Percentiles rank a stretch among this genome's conserved stretches.
Conservation (phyloP, 1,140 invertebrate species). For the Stratiolaelaps scimitus region DNA sequence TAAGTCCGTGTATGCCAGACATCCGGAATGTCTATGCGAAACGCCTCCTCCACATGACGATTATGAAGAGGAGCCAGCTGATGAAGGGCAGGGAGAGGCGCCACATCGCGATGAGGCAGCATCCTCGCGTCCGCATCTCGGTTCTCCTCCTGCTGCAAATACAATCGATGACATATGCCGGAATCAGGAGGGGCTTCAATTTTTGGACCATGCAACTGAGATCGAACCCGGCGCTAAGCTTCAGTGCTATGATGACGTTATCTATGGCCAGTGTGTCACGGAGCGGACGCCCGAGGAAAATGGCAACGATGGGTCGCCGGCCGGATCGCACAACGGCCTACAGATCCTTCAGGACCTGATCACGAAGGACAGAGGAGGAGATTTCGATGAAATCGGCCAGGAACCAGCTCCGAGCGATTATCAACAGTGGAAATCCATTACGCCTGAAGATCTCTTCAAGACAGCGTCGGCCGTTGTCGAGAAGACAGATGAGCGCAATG, state of each 20-base stretch:
- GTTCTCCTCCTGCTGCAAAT: no score
- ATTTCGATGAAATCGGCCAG: background rate
- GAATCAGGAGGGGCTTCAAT: background rate
- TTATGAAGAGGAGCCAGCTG: no score
- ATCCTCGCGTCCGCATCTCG: no score
- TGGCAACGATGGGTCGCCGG: no score
- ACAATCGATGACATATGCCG: slow-evolving; percentile 2
- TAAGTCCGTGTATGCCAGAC: no score
- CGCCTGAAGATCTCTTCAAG: slow-evolving; percentile 22
- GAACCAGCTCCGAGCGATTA: background rate
- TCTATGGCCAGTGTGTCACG: slow-evolving; percentile 2
- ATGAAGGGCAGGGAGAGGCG: no score
- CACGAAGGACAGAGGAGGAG: no score
- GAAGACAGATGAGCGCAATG: background rate
- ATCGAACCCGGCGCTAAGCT: slow-evolving; percentile 10
- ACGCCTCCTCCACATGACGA: no score
- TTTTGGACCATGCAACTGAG: slow-evolving; percentile 8
- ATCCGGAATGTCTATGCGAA: no score
- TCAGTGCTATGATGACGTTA: slow-evolving; percentile 10
- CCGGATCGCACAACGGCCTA: no score
- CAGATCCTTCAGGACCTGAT: no score
- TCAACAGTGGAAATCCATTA: slow-evolving; percentile 18
- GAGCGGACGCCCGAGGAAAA: background rate
- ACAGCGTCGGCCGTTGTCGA: background rate
- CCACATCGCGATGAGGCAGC: no score